Evolutionary conservation across 2,797 vertebrate genomes (phyloP).

Genomic region (Helostoma temminkii): DNA sequence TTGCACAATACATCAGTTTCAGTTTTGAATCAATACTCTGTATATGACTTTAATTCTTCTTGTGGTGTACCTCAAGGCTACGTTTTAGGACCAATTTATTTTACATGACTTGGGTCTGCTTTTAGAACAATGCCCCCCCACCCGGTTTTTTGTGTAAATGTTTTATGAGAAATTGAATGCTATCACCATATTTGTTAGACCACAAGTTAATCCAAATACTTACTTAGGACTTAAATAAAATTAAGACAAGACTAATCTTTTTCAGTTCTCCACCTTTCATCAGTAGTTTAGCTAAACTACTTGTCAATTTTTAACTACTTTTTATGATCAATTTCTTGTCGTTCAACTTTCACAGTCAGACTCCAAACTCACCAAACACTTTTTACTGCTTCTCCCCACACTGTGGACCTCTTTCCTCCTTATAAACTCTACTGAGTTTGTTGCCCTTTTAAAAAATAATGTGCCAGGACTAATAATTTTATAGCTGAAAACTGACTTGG

Average conservation of each 20-base stretch:
- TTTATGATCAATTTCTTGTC: neutral
- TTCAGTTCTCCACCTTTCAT: neutral
- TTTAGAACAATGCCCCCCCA: neutral
- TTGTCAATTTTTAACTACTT: too few relatives aligned
- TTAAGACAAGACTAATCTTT: neutral
- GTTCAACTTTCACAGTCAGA: neutral
- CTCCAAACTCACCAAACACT: neutral
- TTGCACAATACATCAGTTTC: neutral
- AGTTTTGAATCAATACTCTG: neutral
- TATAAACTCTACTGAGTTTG: neutral
- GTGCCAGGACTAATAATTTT: neutral
- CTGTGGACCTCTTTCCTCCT: neutral
- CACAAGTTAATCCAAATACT: neutral
- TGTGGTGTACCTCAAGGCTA: slow-evolving; percentile 3
- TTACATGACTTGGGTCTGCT: neutral
- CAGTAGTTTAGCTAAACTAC: too few relatives aligned
- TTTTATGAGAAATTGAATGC: neutral
- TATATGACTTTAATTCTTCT: neutral
- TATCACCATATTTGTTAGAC: neutral
- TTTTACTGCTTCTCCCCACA: neutral
- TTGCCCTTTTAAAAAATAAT: neutral
- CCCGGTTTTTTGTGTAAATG: fast-evolving
- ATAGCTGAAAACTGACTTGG: neutral
- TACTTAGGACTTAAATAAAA: neutral
- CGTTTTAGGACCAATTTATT: neutral